Conservation (phyloP, 2,797 vertebrate species). For the Sebastes hubbsi region DNA sequence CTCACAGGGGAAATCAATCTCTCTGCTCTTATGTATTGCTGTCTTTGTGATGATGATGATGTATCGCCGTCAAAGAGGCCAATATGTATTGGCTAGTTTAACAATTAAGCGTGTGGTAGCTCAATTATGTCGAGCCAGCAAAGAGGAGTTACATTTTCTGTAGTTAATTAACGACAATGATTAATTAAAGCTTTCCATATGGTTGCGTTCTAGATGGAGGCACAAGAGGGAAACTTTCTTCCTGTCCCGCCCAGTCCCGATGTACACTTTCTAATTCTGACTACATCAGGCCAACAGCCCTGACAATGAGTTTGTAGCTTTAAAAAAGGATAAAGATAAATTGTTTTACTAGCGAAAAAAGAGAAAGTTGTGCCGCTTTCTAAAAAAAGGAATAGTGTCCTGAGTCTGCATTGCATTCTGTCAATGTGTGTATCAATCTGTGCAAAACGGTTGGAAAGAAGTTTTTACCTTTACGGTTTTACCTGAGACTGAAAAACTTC, state of each 20-base stretch:
- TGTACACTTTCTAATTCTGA: slow-evolving; percentile 17
- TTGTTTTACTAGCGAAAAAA: neutral
- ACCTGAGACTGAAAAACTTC: neutral
- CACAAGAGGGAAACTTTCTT: neutral
- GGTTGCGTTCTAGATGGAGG: neutral
- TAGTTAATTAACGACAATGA: slow-evolving; percentile 19
- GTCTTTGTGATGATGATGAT: slow-evolving; percentile 48
- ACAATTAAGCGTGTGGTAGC: slow-evolving; percentile 20
- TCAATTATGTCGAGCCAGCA: slow-evolving; percentile 7
- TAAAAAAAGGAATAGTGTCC: neutral
- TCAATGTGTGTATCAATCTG: neutral
- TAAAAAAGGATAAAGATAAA: neutral
- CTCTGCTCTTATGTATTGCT: slow-evolving; percentile 17
- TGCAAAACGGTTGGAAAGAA: neutral
- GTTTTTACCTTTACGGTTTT: neutral
- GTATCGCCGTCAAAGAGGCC: slow-evolving; percentile 15
- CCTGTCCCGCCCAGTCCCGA: neutral
- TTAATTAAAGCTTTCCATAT: neutral
- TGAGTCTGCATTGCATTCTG: neutral
- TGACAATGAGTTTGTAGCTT: neutral
- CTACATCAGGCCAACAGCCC: neutral
- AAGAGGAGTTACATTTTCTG: neutral
- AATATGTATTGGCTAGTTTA: slow-evolving; percentile 9
- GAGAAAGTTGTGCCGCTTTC: neutral
- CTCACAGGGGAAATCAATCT: slow-evolving; percentile 44